Evolutionary conservation across 2,797 vertebrate species (phyloP), one percentile per base, ranked within the genome.

Genomic region (Enteromius fasciolatus): DNA sequence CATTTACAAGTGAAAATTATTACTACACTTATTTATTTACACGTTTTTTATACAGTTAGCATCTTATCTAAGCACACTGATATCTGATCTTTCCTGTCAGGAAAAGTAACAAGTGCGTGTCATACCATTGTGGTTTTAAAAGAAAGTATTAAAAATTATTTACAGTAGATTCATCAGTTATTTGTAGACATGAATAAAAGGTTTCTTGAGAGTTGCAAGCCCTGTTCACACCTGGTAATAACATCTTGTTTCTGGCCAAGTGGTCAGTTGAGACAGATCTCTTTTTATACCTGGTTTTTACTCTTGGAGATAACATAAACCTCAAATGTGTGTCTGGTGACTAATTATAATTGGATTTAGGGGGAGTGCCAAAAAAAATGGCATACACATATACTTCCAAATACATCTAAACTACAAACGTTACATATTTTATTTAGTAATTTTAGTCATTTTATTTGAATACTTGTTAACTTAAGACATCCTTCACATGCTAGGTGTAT

Each of bases 271-370:
- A 78, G 44, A 68, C 64, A 25, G 46, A 54, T 54, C 36, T 20
- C 12, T 75, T 54, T 57, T 57, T 61, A 61, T 11, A 20, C 9
- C 18, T 66, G 63, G 6, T 57, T 52, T 57, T 57, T 76, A 61
- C 11, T 14, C 5, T 18, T 18, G 3, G 6, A 52, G 3, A 3
- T 68, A 68, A 20, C 33, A 54, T 25, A 5, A 33, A 78, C 39
- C 31, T 78, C 8, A 18, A 68, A 79, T 54, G 48, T 3, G 9
- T 79, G 63, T 54, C n/a, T 23, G 52, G 20, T 50, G 63, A 67
- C 18, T 33, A 41, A 33, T 25, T 78, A 67, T 5, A 25, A 46
- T 7, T 14, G 7, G 18, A 23, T 33, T 52, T 67, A 0, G 20
- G 33, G 14, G 20, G 31, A 78, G 28, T 3, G 46, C n/a, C 50